Evolutionary conservation across 2,888 invertebrate species (phyloP).

Genomic region (Cheilosia vernalis): DNA sequence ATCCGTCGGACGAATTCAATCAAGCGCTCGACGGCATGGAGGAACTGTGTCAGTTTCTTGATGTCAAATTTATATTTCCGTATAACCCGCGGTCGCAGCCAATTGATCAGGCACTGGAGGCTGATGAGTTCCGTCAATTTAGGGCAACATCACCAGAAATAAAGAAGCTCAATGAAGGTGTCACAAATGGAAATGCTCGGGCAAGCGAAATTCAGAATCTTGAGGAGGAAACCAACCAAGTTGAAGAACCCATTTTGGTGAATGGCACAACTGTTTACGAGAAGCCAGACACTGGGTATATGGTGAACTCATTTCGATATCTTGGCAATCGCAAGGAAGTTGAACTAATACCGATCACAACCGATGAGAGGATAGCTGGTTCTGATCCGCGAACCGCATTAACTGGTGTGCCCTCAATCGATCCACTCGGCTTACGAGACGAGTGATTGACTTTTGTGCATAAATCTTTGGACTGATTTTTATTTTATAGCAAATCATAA

Average conservation of each 20-base stretch:
- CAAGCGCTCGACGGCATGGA: constrained; percentile 84
- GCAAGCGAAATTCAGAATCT: constrained; percentile 87
- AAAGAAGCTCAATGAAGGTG: constrained; percentile 12
- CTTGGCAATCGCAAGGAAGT: constrained; percentile 81
- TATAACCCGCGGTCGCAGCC: constrained; percentile 78
- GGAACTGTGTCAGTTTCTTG: constrained; percentile 82
- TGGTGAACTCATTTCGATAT: constrained; percentile 79
- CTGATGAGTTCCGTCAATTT: constrained; percentile 80
- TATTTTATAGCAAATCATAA: neutral
- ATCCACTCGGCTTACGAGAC: constrained; percentile 58
- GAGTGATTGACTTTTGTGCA: constrained; percentile 43
- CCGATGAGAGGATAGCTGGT: constrained; percentile 78
- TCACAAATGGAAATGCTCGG: constrained; percentile 1
- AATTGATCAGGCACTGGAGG: constrained; percentile 83
- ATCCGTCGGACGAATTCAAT: constrained; percentile 80
- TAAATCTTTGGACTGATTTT: constrained; percentile 56
- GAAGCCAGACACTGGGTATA: constrained; percentile 81
- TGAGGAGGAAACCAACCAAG: constrained; percentile 89
- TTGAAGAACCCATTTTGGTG: neutral
- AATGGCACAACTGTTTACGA: constrained; percentile 78
- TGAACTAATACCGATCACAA: constrained; percentile 81
- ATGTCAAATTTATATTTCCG: constrained; percentile 81
- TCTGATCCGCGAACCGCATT: constrained; percentile 17
- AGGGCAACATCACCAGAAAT: constrained; percentile 49
- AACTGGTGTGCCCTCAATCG: constrained; percentile 57